Evolutionary conservation across 2,113 vertebrate genomes (phyloP), one percentile per base, ranked within the genome.

Genomic region (Mystacornis crossleyi): DNA sequence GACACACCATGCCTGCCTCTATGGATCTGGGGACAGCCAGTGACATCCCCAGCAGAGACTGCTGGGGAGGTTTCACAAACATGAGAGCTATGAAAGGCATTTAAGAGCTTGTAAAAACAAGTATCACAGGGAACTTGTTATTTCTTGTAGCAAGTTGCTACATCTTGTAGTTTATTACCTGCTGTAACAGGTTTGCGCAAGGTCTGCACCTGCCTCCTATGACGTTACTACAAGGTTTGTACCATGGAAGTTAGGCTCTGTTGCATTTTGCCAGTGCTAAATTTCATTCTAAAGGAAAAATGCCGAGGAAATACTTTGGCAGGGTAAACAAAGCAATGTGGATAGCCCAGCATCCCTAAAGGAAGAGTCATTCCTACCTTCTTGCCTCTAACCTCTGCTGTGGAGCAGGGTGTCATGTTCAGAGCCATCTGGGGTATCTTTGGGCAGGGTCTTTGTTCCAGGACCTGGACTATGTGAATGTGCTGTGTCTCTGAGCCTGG

Each of bases 381-480:
- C 19, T 61, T 57, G 42, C 62, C 38, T 71, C 43, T 54, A 50
- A 61, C 2, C 25, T 58, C 42, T 54, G 65, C 47, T 58, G 43
- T 19, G 54, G 51, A 61, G 38, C 50, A 45, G 50, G 29, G 8
- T 55, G n/a, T 24, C 15, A 3, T 25, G 17, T 53, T 60, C 70
- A 78, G 70, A 62, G 58, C 7, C 23, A 42, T 4, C 42, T 45
- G 43, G 34, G 28, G 4, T 15, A 21, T 69, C 64, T 69, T 58
- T 69, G 67, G 66, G 29, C 40, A 38, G 26, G 45, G 14, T 24
- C 34, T 60, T 40, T 84, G 28, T 53, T 62, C 45, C 55, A 81
- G 67, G 18, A 34, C n/a, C 5, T 40, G 9, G 8, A 18, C 17
- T 8, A 23, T 10, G 9, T 50, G 38, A 45, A 19, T 0, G 0